Conservation (phyloP, 2,113 vertebrate species). For the Crotalus viridis region DNA sequence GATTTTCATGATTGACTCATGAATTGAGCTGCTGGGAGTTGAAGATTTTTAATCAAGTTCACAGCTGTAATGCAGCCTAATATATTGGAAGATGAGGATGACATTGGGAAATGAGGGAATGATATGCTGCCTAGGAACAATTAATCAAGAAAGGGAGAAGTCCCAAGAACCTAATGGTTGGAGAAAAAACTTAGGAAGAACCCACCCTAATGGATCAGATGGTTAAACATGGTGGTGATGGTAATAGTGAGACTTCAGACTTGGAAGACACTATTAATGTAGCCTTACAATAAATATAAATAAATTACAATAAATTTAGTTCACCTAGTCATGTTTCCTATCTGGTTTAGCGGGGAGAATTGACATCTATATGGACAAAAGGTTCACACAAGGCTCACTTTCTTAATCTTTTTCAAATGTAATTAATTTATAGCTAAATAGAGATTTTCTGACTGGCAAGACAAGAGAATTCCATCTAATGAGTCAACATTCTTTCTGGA, state of each 20-base stretch:
- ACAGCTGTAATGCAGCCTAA: background rate
- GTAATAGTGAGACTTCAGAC: background rate
- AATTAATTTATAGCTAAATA: background rate
- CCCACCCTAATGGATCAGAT: background rate
- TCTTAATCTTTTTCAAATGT: background rate
- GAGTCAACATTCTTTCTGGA: background rate
- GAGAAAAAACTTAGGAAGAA: background rate
- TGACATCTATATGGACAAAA: background rate
- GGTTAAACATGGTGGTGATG: no score
- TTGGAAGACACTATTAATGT: background rate
- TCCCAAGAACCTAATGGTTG: background rate
- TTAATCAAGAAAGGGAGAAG: background rate
- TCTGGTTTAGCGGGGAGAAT: background rate
- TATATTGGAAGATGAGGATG: background rate
- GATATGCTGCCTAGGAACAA: background rate
- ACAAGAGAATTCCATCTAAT: background rate
- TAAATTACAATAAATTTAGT: background rate
- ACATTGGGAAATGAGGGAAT: background rate
- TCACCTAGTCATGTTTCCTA: background rate
- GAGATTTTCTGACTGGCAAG: background rate
- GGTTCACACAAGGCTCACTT: background rate
- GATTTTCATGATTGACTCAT: background rate
- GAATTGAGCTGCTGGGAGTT: background rate
- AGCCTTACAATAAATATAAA: background rate
- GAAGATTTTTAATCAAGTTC: background rate